Base-by-base conservation (phyloP, 2,797 vertebrate genomes). In the Delichon dasypus region DNA sequence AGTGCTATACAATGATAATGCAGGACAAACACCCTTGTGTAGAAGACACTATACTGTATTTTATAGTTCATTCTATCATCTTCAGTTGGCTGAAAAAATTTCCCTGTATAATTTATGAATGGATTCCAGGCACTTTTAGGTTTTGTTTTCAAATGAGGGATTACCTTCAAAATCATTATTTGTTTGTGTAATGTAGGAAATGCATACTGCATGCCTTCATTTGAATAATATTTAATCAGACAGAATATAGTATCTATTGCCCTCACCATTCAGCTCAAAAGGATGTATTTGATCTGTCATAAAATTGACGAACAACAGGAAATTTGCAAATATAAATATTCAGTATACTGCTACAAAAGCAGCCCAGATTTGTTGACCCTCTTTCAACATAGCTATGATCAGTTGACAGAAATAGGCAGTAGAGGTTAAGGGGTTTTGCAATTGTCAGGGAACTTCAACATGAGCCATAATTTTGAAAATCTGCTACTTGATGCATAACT, bases 111-210 rank as follows among this genome's bases (percentile, higher is more conserved):
- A 42, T 74, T 86, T 82, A 60, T 90, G 45, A 94, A 51, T 30
- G 29, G 17, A 73, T 92, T 94, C 54, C n/a, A 83, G 44, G 64
- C 23, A 80, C 23, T 88, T 85, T 48, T 9, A 88, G 16, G 45
- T 78, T 93, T 80, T 67, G 53, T 67, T 85, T 93, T 82, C 68
- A 91, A 86, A 92, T 30, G 51, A 94, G 18, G 16, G 38, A 73
- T 84, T 64, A 82, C 54, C 47, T 94, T 83, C 60, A 70, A 91
- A 89, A 80, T 72, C 8, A 66, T 88, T 64, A 67, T 66, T 85
- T 95, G 42, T 70, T 90, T 80, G 30, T 42, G 40, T 91, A 82
- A 74, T 66, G 45, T 36, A 55, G 90, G 71, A 94, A 94, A 93
- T 75, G 29, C 25, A 70, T 84, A 93, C 27, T 40, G 21, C 13